phyloP scores from a whole-genome alignment of 2,113 vertebrate genomes.

The Emydocephalus ijimae region DNA sequence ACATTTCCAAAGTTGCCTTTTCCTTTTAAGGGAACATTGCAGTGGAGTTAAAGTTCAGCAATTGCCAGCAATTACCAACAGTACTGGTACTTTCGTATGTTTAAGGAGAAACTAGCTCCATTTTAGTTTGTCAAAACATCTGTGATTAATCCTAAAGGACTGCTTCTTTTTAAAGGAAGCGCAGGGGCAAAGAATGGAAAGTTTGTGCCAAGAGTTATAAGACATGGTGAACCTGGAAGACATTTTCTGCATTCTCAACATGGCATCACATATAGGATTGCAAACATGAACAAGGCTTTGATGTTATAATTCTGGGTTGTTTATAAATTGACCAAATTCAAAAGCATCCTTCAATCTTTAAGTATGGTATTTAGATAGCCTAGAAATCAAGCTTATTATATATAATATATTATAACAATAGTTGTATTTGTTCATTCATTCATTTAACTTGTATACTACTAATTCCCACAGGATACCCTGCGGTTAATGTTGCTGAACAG shows the following conservation, averaged over 20 bases:
- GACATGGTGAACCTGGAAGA: not conserved
- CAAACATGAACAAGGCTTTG: not conserved
- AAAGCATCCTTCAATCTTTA: not conserved
- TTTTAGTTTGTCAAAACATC: slow-evolving; percentile 64
- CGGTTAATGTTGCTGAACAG: not conserved
- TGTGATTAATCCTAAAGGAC: slow-evolving; percentile 61
- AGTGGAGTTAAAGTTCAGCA: slow-evolving; percentile 47
- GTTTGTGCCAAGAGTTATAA: slow-evolving; percentile 39
- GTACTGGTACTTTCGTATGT: slow-evolving; percentile 64
- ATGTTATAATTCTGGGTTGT: not conserved
- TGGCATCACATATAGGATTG: not conserved
- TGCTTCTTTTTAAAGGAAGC: slow-evolving; percentile 68
- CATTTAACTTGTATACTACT: not conserved
- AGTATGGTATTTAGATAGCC: not conserved
- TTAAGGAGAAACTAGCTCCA: slow-evolving; percentile 67
- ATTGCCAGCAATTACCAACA: slow-evolving; percentile 49
- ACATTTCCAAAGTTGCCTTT: slow-evolving; percentile 62
- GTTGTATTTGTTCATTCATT: not conserved
- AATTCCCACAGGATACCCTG: not conserved
- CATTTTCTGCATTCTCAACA: slow-evolving; percentile 10
- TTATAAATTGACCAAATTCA: not conserved
- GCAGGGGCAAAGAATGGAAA: slow-evolving; percentile 51
- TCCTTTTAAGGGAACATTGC: slow-evolving; percentile 77
- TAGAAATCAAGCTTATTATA: not conserved
- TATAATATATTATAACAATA: not conserved